These are phyloP conservation scores for Cepphus grylle DNA, from an alignment of 2,113 vertebrate species.

Conservation along the genomic window DNA sequence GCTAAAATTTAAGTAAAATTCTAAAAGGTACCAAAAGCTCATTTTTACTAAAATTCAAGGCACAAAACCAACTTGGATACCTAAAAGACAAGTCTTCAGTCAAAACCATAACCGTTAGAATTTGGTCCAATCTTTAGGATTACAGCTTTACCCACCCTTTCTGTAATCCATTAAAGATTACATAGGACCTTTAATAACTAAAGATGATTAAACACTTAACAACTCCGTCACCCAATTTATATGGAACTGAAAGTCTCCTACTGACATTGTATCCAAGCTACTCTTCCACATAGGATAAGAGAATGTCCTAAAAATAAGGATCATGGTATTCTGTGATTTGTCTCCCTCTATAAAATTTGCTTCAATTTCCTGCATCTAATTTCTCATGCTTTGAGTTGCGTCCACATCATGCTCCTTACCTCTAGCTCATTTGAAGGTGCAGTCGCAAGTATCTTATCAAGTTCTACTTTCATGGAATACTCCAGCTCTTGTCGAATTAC, in stretches of 20 bases:
- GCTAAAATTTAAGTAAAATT: neutral
- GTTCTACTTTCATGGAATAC: slow-evolving; percentile 88
- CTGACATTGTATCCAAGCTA: neutral
- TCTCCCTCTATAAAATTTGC: neutral
- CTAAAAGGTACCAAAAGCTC: neutral
- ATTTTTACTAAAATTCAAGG: neutral
- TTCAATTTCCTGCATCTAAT: neutral
- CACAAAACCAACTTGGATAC: neutral
- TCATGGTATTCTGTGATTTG: neutral
- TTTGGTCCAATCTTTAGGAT: neutral
- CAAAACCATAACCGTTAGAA: neutral
- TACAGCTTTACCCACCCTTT: neutral
- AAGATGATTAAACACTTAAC: slow-evolving; percentile 14
- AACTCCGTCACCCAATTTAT: neutral
- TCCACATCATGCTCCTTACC: slow-evolving; percentile 65
- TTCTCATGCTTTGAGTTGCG: neutral
- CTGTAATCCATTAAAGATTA: neutral
- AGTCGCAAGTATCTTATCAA: slow-evolving; percentile 86
- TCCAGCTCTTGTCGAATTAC: slow-evolving; percentile 95
- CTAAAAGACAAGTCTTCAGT: neutral
- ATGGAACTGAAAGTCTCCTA: neutral
- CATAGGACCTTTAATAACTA: neutral
- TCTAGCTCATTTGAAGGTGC: slow-evolving; percentile 79
- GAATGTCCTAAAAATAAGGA: neutral
- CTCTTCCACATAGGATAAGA: neutral